These are phyloP conservation scores for Dromaius novaehollandiae DNA, from an alignment of 2,113 vertebrate genomes.

Conservation along the genomic window DNA sequence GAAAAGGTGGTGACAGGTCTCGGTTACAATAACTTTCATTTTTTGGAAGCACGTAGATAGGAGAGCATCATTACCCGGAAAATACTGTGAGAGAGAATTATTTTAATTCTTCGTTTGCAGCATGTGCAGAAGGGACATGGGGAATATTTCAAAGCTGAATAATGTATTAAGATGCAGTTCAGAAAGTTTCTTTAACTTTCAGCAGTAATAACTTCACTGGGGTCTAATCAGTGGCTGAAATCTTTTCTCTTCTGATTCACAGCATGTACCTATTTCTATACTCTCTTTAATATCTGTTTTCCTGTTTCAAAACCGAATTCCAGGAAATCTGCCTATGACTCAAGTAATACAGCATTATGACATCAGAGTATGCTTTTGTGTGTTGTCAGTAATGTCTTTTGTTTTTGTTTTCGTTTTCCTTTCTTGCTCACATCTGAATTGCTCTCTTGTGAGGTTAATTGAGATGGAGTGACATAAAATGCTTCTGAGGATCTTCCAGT, in stretches of 20 bases:
- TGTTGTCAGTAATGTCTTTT: constrained; percentile 19
- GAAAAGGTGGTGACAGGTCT: not conserved
- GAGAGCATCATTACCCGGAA: not conserved
- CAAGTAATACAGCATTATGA: constrained; percentile 35
- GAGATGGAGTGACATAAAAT: constrained; percentile 25
- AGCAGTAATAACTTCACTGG: not conserved
- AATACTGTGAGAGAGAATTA: not conserved
- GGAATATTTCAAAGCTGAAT: not conserved
- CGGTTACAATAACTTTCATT: not conserved
- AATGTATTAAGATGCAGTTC: not conserved
- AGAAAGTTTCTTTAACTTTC: not conserved
- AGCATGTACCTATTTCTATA: not conserved
- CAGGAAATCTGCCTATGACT: constrained; percentile 42
- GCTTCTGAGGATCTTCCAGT: constrained; percentile 2
- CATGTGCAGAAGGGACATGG: not conserved
- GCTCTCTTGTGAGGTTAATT: constrained; percentile 37
- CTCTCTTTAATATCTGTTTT: not conserved
- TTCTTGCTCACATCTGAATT: not conserved
- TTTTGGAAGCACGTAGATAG: not conserved
- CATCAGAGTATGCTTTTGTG: constrained; percentile 20
- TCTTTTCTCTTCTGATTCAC: not conserved
- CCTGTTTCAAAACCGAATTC: constrained; percentile 21
- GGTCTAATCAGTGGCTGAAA: not conserved
- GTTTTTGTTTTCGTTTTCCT: too few species aligned
- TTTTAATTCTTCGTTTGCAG: not conserved